A percentile compares a stretch with the other conserved stretches of the same genome.
Conservation (phyloP, 92 coral and sea anemone species). For the Diadumene lineata region DNA sequence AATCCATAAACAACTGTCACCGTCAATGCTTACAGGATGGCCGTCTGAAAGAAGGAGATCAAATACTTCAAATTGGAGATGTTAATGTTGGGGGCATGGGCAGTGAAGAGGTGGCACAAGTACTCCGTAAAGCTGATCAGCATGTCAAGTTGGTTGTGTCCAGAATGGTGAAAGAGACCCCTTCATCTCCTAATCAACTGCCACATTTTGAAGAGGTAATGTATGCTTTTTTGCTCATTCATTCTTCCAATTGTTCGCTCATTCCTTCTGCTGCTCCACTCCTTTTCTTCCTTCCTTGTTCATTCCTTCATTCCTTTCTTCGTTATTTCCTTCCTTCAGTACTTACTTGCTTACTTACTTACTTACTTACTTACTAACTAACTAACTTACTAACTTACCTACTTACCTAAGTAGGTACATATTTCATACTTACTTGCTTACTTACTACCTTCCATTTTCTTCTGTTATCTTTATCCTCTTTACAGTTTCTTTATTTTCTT, state of each 20-base stretch:
- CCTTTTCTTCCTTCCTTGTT: not conserved
- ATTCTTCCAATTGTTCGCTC: not conserved
- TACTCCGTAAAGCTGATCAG: constrained; percentile 88
- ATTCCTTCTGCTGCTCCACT: not conserved
- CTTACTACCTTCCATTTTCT: too few relatives aligned
- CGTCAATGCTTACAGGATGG: constrained; percentile 96
- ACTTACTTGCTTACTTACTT: too few relatives aligned
- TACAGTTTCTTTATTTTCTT: too few relatives aligned
- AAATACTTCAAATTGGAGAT: constrained; percentile 95
- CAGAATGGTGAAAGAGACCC: constrained; percentile 64
- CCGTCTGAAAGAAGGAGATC: constrained; percentile 90
- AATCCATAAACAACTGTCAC: too few relatives aligned
- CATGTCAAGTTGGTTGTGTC: constrained; percentile 94
- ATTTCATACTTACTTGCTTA: too few relatives aligned
- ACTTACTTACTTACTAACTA: too few relatives aligned
- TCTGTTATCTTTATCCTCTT: too few relatives aligned
- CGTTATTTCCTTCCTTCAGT: too few relatives aligned
- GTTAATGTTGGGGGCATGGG: constrained; percentile 99
- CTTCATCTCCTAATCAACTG: constrained; percentile 3
- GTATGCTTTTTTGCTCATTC: too few relatives aligned
- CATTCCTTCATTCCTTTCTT: constrained; percentile 4
- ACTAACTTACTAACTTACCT: too few relatives aligned
- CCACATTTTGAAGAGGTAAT: constrained; percentile 23
- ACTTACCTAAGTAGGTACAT: too few relatives aligned
- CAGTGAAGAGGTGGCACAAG: constrained; percentile 99